These are phyloP conservation scores for Gnathonemus echidnorhynchus DNA, from an alignment of 2,113 vertebrate species.

Conservation along the genomic window DNA sequence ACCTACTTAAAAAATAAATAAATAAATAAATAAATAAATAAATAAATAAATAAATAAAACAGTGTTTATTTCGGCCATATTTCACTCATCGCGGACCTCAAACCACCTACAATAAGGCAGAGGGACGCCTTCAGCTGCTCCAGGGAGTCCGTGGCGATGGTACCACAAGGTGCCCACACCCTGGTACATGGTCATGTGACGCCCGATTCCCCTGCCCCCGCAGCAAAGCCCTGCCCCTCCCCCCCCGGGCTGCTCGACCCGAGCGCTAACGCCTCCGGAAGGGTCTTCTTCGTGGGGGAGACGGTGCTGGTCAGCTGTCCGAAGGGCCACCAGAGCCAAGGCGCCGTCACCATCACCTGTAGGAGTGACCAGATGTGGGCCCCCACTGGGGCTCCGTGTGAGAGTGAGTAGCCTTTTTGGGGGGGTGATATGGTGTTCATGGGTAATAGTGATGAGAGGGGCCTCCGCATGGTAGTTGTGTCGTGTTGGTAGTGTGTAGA, in stretches of 20 bases:
- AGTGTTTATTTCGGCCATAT: background rate
- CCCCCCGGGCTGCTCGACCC: slow-evolving; percentile 74
- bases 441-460: background rate
- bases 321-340: slow-evolving; percentile 75
- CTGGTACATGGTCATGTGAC: background rate
- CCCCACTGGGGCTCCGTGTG: slow-evolving; percentile 68
- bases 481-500: background rate
- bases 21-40: background rate
- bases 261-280: slow-evolving; percentile 56
- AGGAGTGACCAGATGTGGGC: slow-evolving; percentile 85
- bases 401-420: slow-evolving; percentile 67
- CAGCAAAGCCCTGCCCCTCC: slow-evolving; percentile 81
- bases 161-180: background rate
- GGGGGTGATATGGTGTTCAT: background rate
- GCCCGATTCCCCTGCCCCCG: background rate
- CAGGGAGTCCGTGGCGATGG: background rate
- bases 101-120: background rate
- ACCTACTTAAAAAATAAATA: background rate
- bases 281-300: slow-evolving; percentile 76
- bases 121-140: background rate
- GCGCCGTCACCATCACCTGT: slow-evolving; percentile 70
- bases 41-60: too few relatives aligned
- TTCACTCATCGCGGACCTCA: background rate
- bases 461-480: background rate
- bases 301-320: slow-evolving; percentile 73